phyloP scores from a whole-genome alignment of 2,888 invertebrate genomes.

The Lycia hirtaria region DNA sequence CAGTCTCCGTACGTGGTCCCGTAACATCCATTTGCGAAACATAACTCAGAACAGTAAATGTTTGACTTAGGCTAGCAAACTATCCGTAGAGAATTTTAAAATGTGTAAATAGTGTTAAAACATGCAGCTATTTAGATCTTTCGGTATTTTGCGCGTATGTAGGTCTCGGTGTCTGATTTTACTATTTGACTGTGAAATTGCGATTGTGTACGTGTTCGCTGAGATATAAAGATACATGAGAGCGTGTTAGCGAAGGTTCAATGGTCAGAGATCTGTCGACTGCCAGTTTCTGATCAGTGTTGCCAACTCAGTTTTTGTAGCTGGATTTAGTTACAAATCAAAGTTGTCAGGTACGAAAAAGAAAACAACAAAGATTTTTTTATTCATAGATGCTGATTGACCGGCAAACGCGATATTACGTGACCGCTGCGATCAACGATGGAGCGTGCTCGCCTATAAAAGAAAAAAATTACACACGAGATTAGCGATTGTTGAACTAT shows the following conservation, averaged over 20 bases:
- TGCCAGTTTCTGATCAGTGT: no score
- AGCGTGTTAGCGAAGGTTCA: constrained; percentile 64
- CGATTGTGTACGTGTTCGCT: constrained; percentile 58
- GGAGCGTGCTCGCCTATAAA: no score
- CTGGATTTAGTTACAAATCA: no score
- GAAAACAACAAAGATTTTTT: no score
- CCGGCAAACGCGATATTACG: no score
- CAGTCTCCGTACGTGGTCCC: constrained; percentile 11
- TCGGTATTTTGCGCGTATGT: constrained; percentile 39
- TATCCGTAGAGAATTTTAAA: constrained; percentile 35
- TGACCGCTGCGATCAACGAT: no score
- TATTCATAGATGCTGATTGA: no score
- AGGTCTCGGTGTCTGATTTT: constrained; percentile 50
- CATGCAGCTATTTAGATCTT: constrained; percentile 27
- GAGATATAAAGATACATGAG: constrained; percentile 55
- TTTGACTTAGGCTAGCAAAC: constrained; percentile 21
- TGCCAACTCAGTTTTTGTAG: no score
- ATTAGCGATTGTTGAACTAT: no score
- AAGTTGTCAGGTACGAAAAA: no score
- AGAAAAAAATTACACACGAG: no score
- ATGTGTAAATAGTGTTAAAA: constrained; percentile 29
- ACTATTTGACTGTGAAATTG: constrained; percentile 63
- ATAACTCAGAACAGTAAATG: constrained; percentile 22
- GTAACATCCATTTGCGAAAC: constrained; percentile 24
- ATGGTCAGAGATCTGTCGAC: constrained; percentile 59